Evolutionary conservation across 2,888 invertebrate species (phyloP).

Genomic region (Pollenia labialis): DNA sequence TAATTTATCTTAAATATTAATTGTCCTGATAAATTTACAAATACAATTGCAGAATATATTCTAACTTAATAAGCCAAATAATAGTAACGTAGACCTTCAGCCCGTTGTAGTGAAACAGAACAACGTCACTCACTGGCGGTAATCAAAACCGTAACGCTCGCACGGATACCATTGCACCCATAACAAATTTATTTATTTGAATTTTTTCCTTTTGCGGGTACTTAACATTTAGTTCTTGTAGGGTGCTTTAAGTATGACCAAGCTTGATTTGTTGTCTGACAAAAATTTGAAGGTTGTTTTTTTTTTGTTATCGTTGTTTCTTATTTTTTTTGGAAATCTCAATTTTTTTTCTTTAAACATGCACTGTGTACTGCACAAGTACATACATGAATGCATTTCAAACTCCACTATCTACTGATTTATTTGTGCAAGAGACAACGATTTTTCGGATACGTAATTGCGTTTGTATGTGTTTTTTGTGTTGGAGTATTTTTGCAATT

Average conservation of each 20-base stretch:
- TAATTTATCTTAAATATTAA: no score
- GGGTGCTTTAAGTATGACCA: neutral
- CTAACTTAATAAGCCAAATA: no score
- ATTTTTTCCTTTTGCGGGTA: no score
- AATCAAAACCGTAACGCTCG: no score
- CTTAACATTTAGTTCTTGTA: neutral
- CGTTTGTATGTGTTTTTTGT: neutral
- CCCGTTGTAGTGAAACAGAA: no score
- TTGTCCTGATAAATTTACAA: no score
- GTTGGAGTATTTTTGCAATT: conserved; percentile 23
- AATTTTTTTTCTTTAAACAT: neutral
- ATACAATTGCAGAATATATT: no score
- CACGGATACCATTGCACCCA: no score
- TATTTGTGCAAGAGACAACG: neutral
- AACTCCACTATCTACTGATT: neutral
- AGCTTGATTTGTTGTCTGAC: neutral
- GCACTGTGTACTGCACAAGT: neutral
- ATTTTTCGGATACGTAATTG: neutral
- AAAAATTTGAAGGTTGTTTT: conserved; percentile 7
- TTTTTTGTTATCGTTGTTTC: neutral
- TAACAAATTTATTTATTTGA: no score
- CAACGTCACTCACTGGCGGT: no score
- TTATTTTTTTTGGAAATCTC: conserved; percentile 15
- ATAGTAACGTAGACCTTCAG: no score
- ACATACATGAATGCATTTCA: neutral